These are phyloP conservation scores for Amphilophus citrinellus DNA, from an alignment of 2,113 vertebrate genomes.

Conservation along the genomic window DNA sequence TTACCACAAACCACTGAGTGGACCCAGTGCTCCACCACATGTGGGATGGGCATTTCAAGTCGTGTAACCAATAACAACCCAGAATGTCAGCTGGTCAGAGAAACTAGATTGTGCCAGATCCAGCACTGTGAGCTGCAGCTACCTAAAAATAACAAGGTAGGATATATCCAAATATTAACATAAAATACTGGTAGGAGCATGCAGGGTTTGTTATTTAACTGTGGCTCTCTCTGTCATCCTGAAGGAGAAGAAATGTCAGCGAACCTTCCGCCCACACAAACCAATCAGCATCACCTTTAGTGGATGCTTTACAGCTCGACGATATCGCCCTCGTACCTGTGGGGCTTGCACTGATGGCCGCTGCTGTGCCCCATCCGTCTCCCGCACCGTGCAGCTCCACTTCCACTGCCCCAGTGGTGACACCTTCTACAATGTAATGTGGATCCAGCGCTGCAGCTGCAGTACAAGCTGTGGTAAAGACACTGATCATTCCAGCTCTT, in stretches of 20 bases:
- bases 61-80: constrained; percentile 79
- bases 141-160: constrained; percentile 61
- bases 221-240: constrained; percentile 2
- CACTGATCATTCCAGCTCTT: constrained; percentile 34
- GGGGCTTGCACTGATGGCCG: constrained; percentile 72
- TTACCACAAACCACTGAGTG: constrained; percentile 77
- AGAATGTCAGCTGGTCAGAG: constrained; percentile 74
- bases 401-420: constrained; percentile 79
- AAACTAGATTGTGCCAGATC: constrained; percentile 80
- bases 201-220: not conserved
- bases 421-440: constrained; percentile 77
- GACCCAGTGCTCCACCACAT: constrained; percentile 80
- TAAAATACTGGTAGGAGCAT: not conserved
- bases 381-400: constrained; percentile 74
- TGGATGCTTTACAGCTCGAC: constrained; percentile 71
- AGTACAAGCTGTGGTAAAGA: constrained; percentile 24
- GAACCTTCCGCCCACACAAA: constrained; percentile 61
- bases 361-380: constrained; percentile 76
- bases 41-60: constrained; percentile 82
- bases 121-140: constrained; percentile 59
- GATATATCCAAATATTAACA: not conserved
- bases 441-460: constrained; percentile 81
- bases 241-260: constrained; percentile 77
- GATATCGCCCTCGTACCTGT: constrained; percentile 74
- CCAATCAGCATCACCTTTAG: constrained; percentile 69